phyloP scores from a whole-genome alignment of 2,113 vertebrate genomes.

The Bos indicus region DNA sequence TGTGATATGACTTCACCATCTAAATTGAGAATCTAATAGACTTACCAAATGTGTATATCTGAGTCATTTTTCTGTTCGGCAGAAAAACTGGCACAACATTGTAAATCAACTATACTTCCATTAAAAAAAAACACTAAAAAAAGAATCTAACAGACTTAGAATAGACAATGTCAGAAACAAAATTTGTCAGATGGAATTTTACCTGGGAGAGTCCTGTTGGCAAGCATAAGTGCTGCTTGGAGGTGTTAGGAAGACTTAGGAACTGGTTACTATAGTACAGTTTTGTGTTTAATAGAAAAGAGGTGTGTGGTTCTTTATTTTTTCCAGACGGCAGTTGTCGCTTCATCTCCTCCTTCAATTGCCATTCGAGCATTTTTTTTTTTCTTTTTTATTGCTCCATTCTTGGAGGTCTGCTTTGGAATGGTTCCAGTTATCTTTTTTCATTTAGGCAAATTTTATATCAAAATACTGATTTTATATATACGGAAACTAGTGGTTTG shows the following conservation, averaged over 20 bases:
- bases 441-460: conserved; percentile 81
- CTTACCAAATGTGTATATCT: not conserved
- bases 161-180: not conserved
- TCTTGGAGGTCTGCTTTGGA: conserved; percentile 81
- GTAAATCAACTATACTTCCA: not conserved
- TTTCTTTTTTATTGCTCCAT: conserved; percentile 75
- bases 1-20: not conserved
- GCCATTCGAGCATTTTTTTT: conserved; percentile 69
- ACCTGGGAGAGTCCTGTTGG: conserved; percentile 13
- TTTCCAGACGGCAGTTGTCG: conserved; percentile 71
- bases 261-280: conserved; percentile 66
- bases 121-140: not conserved
- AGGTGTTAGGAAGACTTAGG: conserved; percentile 65
- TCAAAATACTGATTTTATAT: conserved; percentile 76
- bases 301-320: conserved; percentile 75
- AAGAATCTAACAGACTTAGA: not conserved
- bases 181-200: conserved; percentile 14
- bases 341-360: conserved; percentile 74
- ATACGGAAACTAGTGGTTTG: conserved; percentile 76
- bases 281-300: conserved; percentile 77
- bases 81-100: not conserved
- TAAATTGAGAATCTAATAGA: not conserved
- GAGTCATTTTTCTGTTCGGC: not conserved
- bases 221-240: not conserved
- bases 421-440: conserved; percentile 77